Base-by-base conservation (phyloP, 1,140 invertebrate genomes). In the Drosophila pachea region DNA sequence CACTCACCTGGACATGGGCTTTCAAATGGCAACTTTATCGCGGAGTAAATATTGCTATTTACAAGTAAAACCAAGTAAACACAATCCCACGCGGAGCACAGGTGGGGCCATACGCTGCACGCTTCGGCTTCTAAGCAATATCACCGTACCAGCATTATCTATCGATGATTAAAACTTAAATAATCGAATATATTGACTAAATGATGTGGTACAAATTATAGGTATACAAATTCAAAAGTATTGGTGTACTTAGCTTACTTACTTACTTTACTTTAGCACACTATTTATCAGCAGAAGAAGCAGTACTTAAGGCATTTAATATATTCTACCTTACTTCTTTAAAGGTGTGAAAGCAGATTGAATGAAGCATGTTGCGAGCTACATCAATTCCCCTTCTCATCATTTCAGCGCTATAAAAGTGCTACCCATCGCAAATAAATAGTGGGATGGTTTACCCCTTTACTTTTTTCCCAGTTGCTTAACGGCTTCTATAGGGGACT, bases 1-100 rank as follows among this genome's bases (percentile, higher is more conserved):
- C 22, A 64, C 52, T 54, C 58, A 65, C 53, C 31, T 31, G 45
- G 11, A 58, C 64, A 60, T 67, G 48, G 16, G 32, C 16, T 7
- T 32, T 40, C 4, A 14, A 52, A 33, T 29, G 32, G 32, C 16
- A 29, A 49, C 14, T 31, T 45, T 65, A 50, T 49, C 35, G 47
- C 9, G 7, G 33, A 14, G 33, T 58, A 65, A 65, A 58, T 58
- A 65, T 49, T 49, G 43, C 42, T 56, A 2, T 16, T 32, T 16
- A 56, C 16, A 56, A 32, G 22, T 43, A 14, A 43, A 56, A 12
- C 31, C 14, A 38, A 38, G 35, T 29, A 14, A 12, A 40, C 22
- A 22, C 22, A 22, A 22, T 2, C 22, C 22, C 3, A 22, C 3
- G 22, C 22, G 22, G 22, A 12, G 12, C 29, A 38, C 45, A 49